These are phyloP conservation scores for Gavia stellata DNA, from an alignment of 2,113 vertebrate species.

Conservation along the genomic window DNA sequence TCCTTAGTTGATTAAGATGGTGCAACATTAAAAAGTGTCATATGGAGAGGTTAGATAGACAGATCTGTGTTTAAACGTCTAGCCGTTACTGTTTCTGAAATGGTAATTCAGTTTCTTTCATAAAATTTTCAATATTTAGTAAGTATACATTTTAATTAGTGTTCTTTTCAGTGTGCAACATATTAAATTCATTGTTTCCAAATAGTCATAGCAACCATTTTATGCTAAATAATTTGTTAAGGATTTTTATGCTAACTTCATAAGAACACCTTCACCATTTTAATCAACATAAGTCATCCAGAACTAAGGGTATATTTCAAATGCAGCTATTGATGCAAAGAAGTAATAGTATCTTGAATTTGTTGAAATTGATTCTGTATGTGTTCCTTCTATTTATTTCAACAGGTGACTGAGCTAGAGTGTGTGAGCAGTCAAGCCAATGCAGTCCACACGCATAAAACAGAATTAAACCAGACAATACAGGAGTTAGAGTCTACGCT, in stretches of 20 bases:
- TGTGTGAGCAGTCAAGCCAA: constrained; percentile 95
- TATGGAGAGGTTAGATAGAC: not conserved
- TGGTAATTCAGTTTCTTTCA: not conserved
- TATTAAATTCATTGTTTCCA: not conserved
- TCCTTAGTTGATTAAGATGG: not conserved
- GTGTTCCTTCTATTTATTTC: constrained; percentile 2
- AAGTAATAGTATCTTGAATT: not conserved
- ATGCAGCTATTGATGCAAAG: not conserved
- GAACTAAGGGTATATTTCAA: not conserved
- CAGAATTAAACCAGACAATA: constrained; percentile 96
- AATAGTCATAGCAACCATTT: not conserved
- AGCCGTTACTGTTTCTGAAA: not conserved
- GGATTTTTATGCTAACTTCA: not conserved
- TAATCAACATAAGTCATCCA: not conserved
- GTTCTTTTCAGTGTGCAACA: not conserved
- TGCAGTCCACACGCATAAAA: constrained; percentile 95
- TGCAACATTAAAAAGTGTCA: not conserved
- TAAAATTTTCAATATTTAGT: not conserved
- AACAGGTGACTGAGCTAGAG: constrained; percentile 95
- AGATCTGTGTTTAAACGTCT: not conserved
- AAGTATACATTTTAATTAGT: not conserved
- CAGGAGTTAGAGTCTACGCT: constrained; percentile 90
- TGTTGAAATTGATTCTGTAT: not conserved
- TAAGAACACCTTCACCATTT: not conserved
- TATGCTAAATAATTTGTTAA: not conserved